Base-by-base conservation (phyloP, 2,888 invertebrate species). In the Callyntrura guangdongensis region DNA sequence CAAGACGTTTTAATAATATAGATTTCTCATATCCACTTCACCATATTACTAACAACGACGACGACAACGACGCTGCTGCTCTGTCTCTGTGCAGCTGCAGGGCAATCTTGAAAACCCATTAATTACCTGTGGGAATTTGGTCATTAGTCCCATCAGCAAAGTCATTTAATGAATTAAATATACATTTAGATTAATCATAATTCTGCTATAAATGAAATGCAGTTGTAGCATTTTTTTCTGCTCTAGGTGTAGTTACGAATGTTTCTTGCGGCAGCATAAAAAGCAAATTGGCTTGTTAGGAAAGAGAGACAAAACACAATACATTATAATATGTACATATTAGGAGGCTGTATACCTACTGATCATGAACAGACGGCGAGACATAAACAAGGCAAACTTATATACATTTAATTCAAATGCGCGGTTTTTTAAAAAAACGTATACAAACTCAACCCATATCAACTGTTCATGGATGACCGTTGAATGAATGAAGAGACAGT, bases 141-240 rank as follows among this genome's bases (percentile, higher is more conserved):
- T 36, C 59, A 79, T 79, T 79, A 79, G 59, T 17, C 79, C 59
- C 67, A 64, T 82, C 82, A 82, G 20, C 61, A 47, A 22, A 82
- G 49, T 61, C 64, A 83, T 64, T 47, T 61, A 83, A 83, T 83
- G 81, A 83, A 83, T 67, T 64, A 67, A 22, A 82, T 45, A 82
- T 45, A 64, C 74, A 74, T 74, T 82, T 67, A 47, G 61, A 83
- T 67, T 64, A 83, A 83, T 83, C 64, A 64, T 83, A 64, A 64
- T 83, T 45, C 56, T 3, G 27, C 49, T 25, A 56, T 12, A 56
- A 8, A n/a, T n/a, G n/a, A n/a, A n/a, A 17, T 22, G 27, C 12
- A 45, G 22, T 83, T 47, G 67, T 9, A 47, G 22, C 82, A 83
- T 49, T 64, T n/a, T n/a, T n/a, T n/a, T n/a, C n/a, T n/a, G n/a